Conservation (phyloP, 2,888 invertebrate genomes). For the Calameuta filiformis region DNA sequence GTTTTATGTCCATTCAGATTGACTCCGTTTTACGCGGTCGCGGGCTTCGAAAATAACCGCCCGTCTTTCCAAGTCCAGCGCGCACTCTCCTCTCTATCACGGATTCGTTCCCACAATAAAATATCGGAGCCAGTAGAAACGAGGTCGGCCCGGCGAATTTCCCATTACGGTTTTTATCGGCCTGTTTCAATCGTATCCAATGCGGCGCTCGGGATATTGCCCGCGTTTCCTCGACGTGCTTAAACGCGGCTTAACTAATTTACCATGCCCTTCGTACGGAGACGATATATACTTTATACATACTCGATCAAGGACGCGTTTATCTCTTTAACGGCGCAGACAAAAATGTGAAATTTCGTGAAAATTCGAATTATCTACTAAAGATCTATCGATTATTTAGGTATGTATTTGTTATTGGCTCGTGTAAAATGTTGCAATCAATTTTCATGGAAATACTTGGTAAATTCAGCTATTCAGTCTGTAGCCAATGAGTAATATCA, state of each 20-base stretch:
- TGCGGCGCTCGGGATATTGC: background rate
- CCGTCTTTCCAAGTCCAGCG: background rate
- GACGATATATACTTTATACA: background rate
- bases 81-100: background rate
- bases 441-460: background rate
- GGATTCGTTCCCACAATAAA: background rate
- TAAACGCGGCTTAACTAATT: constrained; percentile 1
- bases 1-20: background rate
- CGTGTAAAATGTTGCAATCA: background rate
- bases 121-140: background rate
- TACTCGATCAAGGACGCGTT: background rate
- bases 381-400: background rate
- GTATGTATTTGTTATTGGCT: background rate
- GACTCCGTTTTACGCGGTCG: background rate
- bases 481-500: too few species aligned
- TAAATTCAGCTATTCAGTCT: background rate
- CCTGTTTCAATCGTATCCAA: background rate
- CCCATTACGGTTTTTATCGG: background rate
- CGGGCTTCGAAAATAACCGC: background rate
- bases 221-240: constrained; percentile 1
- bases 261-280: background rate
- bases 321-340: background rate
- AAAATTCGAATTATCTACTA: background rate
- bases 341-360: accelerated
- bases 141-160: background rate